Evolutionary conservation across 2,113 vertebrate species (phyloP).

Genomic region (Scortum barcoo): DNA sequence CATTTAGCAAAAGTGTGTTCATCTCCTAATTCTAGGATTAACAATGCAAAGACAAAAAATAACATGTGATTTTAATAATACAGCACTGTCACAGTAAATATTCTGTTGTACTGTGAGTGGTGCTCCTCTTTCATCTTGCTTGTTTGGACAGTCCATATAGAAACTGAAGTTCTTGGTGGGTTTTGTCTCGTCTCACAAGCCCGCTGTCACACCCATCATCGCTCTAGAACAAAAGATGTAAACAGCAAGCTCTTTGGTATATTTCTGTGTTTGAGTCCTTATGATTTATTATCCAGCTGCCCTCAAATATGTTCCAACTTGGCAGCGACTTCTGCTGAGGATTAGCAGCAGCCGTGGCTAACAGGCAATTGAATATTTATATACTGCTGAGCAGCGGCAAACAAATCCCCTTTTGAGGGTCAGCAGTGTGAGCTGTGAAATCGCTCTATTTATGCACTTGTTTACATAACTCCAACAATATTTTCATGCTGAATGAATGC

Average conservation of each 20-base stretch:
- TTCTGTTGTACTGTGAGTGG: constrained; percentile 1
- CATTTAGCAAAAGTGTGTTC: neutral
- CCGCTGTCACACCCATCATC: constrained; percentile 53
- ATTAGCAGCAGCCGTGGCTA: constrained; percentile 74
- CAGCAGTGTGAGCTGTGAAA: constrained; percentile 61
- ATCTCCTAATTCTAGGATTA: neutral
- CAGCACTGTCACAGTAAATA: neutral
- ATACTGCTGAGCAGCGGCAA: constrained; percentile 54
- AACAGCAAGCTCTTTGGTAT: constrained; percentile 53
- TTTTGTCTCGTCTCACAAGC: constrained; percentile 34
- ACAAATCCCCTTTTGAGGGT: constrained; percentile 64
- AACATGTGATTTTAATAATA: neutral
- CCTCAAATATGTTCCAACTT: constrained; percentile 67
- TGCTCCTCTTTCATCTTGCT: constrained; percentile 22
- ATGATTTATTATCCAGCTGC: constrained; percentile 72
- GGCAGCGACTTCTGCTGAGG: constrained; percentile 61
- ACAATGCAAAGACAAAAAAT: neutral
- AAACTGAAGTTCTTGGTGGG: constrained; percentile 28
- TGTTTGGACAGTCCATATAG: neutral
- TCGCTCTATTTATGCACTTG: constrained; percentile 53
- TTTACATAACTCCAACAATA: constrained; percentile 64
- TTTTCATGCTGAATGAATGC: constrained; percentile 60
- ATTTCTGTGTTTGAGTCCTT: constrained; percentile 60
- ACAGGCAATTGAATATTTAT: constrained; percentile 80
- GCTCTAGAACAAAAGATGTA: constrained; percentile 58